These are phyloP conservation scores for Cynodonichthys magdalenae DNA, from an alignment of 2,797 vertebrate genomes.

Conservation along the genomic window DNA sequence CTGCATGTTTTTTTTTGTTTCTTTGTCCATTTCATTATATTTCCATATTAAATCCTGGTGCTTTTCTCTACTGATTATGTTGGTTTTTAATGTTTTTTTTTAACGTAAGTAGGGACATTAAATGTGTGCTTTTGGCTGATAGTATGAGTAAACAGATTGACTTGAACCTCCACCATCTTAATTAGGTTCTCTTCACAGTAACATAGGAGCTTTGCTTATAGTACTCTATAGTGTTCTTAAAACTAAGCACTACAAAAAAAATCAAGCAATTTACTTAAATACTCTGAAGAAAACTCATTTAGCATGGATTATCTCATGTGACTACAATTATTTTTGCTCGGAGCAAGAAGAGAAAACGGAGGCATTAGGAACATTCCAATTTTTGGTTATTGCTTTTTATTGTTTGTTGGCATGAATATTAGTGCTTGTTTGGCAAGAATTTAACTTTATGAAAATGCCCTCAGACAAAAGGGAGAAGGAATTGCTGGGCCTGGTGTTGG, in stretches of 20 bases:
- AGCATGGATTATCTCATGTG: slow-evolving; percentile 34
- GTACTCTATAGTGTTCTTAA: slow-evolving; percentile 3
- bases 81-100: slow-evolving; percentile 9
- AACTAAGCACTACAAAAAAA: slow-evolving; percentile 14
- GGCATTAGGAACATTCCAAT: slow-evolving; percentile 27
- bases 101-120: neutral
- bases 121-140: slow-evolving; percentile 1
- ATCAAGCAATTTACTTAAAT: slow-evolving; percentile 25
- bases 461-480: slow-evolving; percentile 68
- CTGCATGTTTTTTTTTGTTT: neutral
- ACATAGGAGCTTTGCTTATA: slow-evolving; percentile 17
- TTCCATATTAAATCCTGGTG: slow-evolving; percentile 4
- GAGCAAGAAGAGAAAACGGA: slow-evolving; percentile 51
- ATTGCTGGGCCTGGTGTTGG: slow-evolving; percentile 62
- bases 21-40: neutral
- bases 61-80: slow-evolving; percentile 5
- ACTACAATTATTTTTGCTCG: slow-evolving; percentile 34
- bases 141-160: neutral
- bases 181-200: slow-evolving; percentile 19
- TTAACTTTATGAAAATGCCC: slow-evolving; percentile 69
- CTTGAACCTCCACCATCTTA: slow-evolving; percentile 5
- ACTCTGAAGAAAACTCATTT: slow-evolving; percentile 46
- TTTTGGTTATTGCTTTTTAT: slow-evolving; percentile 54
- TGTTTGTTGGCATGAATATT: slow-evolving; percentile 60
- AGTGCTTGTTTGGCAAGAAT: slow-evolving; percentile 73